Base-by-base conservation (phyloP, 1,140 invertebrate species). In the Belonocnema kinseyi region DNA sequence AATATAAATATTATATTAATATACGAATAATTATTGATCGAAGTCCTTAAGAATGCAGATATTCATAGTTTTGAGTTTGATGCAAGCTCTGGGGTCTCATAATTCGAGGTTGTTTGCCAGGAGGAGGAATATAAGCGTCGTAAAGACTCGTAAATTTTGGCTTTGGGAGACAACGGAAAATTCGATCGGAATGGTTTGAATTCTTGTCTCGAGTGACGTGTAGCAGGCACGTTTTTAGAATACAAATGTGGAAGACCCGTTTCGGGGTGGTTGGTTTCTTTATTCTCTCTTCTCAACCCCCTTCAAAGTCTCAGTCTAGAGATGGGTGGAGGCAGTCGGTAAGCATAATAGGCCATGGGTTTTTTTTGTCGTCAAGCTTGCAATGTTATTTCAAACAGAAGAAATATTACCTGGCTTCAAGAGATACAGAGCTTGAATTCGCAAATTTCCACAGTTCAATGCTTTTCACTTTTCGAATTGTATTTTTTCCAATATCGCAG, bases 101-200 rank as follows among this genome's bases (percentile, higher is more conserved):
- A 54, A 54, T 54, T 54, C 17, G 17, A 66, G 77, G 79, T 83
- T 83, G 80, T 81, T 84, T 82, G 79, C 72, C 80, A 72, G 73
- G n/a, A 52, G 72, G 51, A 71, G 61, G 75, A 82, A 78, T 77
- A 76, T 70, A 77, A 73, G 79, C 77, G 51, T 10, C 52, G 46
- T 58, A 78, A 76, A 61, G 54, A 51, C 72, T 85, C 85, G 87
- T 88, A 88, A 90, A 88, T 89, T 89, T 83, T 76, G 72, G 78
- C 78, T 82, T 75, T 79, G 77, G 75, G 82, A 82, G 79, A 85
- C 76, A 82, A 80, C 87, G 83, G 81, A 83, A 88, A 90, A 89
- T 90, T 90, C 87, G 89, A 88, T 89, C 84, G 80, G 77, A 87
- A 90, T 88, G 82, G 84, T 88, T 89, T 83, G 88, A 86, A 90